Evolutionary conservation across 2,797 vertebrate species (phyloP), one percentile per base, ranked within the genome.

Genomic region (Todus mexicanus): DNA sequence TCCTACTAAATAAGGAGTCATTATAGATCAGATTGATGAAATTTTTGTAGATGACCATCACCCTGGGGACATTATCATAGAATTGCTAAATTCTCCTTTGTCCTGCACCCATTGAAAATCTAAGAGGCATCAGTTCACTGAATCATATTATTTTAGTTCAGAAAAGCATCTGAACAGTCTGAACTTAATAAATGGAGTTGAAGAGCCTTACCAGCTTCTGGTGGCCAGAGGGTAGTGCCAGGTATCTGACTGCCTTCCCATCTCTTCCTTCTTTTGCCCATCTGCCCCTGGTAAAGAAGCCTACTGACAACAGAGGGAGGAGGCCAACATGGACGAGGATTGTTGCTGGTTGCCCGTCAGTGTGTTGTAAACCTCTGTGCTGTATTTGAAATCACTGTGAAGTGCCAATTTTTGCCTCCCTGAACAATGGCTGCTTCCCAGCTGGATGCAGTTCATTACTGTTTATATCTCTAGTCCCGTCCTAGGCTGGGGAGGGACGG

Each of bases 261-360:
- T 43, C 15, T 25, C 51, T 72, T 5, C 14, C 11, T 73, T 70
- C n/a, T n/a, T 84, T 70, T 60, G 12, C 25, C 22, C 43, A 29
- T 11, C 26, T 80, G 23, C 8, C 42, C 9, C 31, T 37, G 7
- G 8, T 40, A 7, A 33, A 74, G 48, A 60, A 37, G 15, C 42
- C 63, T 35, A n/a, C 19, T 4, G 0, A 8, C 20, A 70, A 8
- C 25, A 7, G 23, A 51, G 40, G 45, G 50, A 33, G 29, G 38
- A 84, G 29, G 20, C 45, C 3, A 2, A 1, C 15, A 10, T 0
- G 0, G 59, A 18, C 43, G 31, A 29, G 53, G 33, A 8, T 11
- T 25, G 14, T 21, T 72, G 37, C 81, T 65, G 19, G 25, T 7
- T 8, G 31, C 50, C 47, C 10, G 1, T 54, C 11, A 8, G 35